Evolutionary conservation across 2,797 vertebrate genomes (phyloP).

Genomic region (Cephalopachus bancanus): DNA sequence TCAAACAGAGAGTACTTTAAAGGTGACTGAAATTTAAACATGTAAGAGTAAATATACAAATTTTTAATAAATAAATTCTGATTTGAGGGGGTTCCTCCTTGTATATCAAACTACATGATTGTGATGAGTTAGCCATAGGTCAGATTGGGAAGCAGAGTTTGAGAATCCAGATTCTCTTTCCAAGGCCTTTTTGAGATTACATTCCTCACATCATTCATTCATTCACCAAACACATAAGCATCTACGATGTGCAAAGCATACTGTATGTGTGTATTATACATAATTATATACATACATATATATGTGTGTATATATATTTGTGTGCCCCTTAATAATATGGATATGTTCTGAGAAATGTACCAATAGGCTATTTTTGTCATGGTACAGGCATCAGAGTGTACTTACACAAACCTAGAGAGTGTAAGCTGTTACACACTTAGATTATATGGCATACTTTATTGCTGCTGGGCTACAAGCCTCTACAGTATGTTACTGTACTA

Average conservation of each 20-base stretch:
- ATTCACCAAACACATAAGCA: background rate
- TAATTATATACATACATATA: background rate
- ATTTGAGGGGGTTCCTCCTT: too few species aligned
- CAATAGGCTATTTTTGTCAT: background rate
- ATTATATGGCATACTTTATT: background rate
- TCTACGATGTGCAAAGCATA: background rate
- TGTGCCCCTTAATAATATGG: background rate
- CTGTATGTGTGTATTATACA: background rate
- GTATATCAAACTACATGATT: background rate
- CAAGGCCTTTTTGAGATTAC: background rate
- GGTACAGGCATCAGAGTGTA: background rate
- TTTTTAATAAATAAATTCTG: too few species aligned
- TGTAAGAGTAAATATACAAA: too few species aligned
- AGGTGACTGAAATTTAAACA: too few species aligned
- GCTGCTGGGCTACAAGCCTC: background rate
- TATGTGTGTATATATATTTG: background rate
- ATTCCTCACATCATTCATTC: background rate
- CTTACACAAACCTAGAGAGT: background rate
- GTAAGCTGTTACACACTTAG: background rate
- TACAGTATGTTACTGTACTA: background rate
- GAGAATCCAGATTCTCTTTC: conserved; percentile 22
- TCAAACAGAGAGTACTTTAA: too few species aligned
- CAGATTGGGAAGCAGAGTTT: conserved; percentile 11
- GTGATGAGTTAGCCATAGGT: background rate
- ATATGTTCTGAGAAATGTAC: background rate